phyloP scores from a whole-genome alignment of 2,888 invertebrate genomes.

The Spialia ferax region DNA sequence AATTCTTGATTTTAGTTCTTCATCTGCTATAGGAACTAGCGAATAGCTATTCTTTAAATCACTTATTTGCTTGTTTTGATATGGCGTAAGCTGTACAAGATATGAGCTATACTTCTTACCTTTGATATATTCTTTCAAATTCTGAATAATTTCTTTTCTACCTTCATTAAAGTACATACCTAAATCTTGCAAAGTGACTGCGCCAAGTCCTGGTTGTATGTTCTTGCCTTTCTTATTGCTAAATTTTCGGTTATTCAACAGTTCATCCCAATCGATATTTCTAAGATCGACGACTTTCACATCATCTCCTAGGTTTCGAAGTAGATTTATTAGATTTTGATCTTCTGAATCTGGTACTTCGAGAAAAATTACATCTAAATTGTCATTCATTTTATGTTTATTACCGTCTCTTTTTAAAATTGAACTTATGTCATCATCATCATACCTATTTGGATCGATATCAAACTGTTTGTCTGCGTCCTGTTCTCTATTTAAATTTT shows the following conservation, averaged over 20 bases:
- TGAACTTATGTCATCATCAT: slow-evolving; percentile 23
- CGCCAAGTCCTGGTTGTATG: neutral
- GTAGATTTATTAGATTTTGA: slow-evolving; percentile 35
- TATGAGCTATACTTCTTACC: neutral
- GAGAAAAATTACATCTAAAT: slow-evolving; percentile 59
- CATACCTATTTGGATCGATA: neutral
- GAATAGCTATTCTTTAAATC: slow-evolving; percentile 7
- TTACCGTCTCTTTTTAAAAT: slow-evolving; percentile 42
- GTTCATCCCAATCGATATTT: neutral
- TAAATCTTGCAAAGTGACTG: slow-evolving; percentile 20
- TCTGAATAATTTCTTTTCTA: neutral
- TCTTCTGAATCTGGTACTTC: slow-evolving; percentile 50
- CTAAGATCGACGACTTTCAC: slow-evolving; percentile 25
- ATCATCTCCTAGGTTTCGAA: slow-evolving; percentile 7
- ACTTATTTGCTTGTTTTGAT: slow-evolving; percentile 29
- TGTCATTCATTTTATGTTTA: slow-evolving; percentile 47
- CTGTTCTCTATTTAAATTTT: slow-evolving; percentile 47
- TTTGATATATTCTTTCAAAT: slow-evolving; percentile 14
- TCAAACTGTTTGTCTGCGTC: neutral
- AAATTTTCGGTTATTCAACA: neutral
- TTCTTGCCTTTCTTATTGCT: neutral
- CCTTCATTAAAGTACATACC: neutral
- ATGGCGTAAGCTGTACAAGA: slow-evolving; percentile 5
- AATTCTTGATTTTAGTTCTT: slow-evolving; percentile 43
- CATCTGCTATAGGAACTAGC: slow-evolving; percentile 18